phyloP scores from a whole-genome alignment of 2,888 invertebrate species.

The Megamerina dolium region DNA sequence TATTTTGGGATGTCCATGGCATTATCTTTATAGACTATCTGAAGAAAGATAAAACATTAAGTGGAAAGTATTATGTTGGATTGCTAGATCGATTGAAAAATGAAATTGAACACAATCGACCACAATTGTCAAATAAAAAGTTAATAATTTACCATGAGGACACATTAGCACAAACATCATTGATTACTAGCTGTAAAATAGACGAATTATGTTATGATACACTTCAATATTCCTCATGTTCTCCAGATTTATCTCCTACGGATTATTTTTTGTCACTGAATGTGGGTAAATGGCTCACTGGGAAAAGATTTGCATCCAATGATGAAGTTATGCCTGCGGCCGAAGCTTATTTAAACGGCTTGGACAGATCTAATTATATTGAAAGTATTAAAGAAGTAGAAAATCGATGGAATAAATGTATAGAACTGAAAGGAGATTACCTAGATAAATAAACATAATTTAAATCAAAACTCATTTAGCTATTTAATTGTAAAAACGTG shows the following conservation, averaged over 20 bases:
- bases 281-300: slow-evolving; percentile 1
- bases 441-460: too few relatives aligned
- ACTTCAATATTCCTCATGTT: neutral
- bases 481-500: too few relatives aligned
- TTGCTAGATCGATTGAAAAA: neutral
- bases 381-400: slow-evolving; percentile 3
- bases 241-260: neutral
- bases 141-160: neutral
- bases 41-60: neutral
- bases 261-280: neutral
- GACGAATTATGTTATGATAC: neutral
- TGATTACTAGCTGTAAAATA: too few relatives aligned
- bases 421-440: slow-evolving; percentile 1
- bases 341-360: slow-evolving; percentile 4
- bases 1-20: neutral
- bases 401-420: slow-evolving; percentile 4
- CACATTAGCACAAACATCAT: neutral
- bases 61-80: neutral
- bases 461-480: neutral
- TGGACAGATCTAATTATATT: slow-evolving; percentile 1
- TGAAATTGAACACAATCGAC: neutral
- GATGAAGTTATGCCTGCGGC: slow-evolving; percentile 4
- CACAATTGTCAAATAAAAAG: neutral
- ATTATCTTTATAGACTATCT: neutral
- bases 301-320: slow-evolving; percentile 6